These are phyloP conservation scores for Diadromus collaris DNA, from an alignment of 2,888 invertebrate species.

Conservation along the genomic window DNA sequence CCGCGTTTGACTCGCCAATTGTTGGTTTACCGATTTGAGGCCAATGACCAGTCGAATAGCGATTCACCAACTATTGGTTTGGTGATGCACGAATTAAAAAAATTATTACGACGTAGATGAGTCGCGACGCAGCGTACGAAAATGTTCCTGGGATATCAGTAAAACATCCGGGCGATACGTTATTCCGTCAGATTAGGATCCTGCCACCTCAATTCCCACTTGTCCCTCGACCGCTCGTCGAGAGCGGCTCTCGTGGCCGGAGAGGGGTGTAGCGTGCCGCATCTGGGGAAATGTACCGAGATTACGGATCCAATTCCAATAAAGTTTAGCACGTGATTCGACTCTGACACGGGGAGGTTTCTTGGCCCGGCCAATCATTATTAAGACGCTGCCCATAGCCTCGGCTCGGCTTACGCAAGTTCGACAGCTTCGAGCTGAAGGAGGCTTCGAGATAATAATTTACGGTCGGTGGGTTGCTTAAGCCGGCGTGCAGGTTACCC, in stretches of 20 bases:
- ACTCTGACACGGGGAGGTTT: conserved; percentile 72
- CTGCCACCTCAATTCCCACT: conserved; percentile 71
- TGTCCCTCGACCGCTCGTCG: conserved; percentile 64
- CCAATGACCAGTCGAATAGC: too few relatives aligned
- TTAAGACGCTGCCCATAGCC: conserved; percentile 45
- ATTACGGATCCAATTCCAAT: conserved; percentile 79
- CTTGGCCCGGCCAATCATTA: conserved; percentile 58
- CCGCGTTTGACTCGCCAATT: too few relatives aligned
- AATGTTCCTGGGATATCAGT: conserved; percentile 57
- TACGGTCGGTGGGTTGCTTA: conserved; percentile 29
- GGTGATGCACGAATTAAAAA: neutral
- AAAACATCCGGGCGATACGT: conserved; percentile 69
- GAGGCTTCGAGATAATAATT: conserved; percentile 53
- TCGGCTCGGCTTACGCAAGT: conserved; percentile 58
- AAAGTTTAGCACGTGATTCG: conserved; percentile 77
- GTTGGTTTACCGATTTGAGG: too few relatives aligned
- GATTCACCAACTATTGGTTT: too few relatives aligned
- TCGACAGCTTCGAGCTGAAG: conserved; percentile 51
- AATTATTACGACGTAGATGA: conserved; percentile 4
- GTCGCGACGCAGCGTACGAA: conserved; percentile 44
- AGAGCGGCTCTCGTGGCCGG: conserved; percentile 19
- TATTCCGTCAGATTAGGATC: conserved; percentile 76
- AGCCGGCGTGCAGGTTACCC: conserved; percentile 26
- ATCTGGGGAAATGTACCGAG: conserved; percentile 77
- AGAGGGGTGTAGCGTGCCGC: conserved; percentile 62